Base-by-base conservation (phyloP, 1,140 invertebrate genomes). In the Batillaria attramentaria region DNA sequence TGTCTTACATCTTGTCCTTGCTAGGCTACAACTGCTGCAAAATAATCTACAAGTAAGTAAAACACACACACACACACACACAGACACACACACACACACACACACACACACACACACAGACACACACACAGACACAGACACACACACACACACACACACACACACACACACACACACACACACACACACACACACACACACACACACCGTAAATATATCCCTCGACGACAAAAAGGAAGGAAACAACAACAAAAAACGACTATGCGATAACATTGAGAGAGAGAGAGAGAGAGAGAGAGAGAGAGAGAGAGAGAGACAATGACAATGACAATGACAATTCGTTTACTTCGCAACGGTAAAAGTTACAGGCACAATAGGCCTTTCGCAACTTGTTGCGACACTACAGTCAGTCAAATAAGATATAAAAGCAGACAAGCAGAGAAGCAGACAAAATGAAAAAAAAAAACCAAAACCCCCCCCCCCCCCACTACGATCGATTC, bases 91-190 rank as follows among this genome's bases (percentile, higher is more conserved):
- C 62, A 37, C 62, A 37, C 62, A 66, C 62, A 4, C 62, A 37
- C 62, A 1, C 62, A 66, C 62, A 4, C 62, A 66, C 62, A 37
- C 33, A 37, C 62, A 37, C 62, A 35, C 62, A 1, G 31, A 66
- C 62, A 1, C n/a, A 31, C 62, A 1, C 62, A 31, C 57, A 62
- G 20, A 28, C 57, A 62, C 62, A 6, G 35, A 37, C 66, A 66
- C 62, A 66, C 16, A 66, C 16, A 66, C 16, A 66, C 62, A 66
- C 33, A 66, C 62, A 66, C 16, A 33, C 62, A 31, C 16, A 31
- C 62, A 31, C 62, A 66, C 16, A 66, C 62, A 31, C 62, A 66
- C 16, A 66, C 62, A 66, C 62, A 35, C 62, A 66, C 16, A 35
- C 6, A 66, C 28, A 66, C 16, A 3, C 16, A 3, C 4, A 66